Conservation (phyloP, 2,888 invertebrate species). For the Platynereis dumerilii region DNA sequence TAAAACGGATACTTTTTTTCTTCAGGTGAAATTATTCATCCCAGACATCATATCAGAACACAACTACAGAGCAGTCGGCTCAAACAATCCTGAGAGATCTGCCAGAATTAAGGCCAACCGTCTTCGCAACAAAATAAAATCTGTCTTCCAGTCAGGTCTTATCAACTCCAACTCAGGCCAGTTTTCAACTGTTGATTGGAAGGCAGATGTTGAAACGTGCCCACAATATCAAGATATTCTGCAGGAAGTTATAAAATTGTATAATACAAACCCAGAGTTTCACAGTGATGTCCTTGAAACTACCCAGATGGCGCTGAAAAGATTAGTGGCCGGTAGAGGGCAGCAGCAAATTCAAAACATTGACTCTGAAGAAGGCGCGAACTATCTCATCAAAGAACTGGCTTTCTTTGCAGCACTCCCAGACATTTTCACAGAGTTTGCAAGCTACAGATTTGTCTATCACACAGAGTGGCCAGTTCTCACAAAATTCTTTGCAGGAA, state of each 20-base stretch:
- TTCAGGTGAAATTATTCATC: constrained; percentile 13
- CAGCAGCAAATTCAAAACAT: neutral
- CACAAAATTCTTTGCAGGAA: constrained; percentile 3
- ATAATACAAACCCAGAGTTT: neutral
- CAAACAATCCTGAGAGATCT: constrained; percentile 5
- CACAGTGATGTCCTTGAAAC: neutral
- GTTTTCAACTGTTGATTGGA: constrained; percentile 6
- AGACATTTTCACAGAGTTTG: neutral
- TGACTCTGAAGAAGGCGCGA: constrained; percentile 6
- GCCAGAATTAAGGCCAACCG: neutral
- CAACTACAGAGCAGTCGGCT: constrained; percentile 6
- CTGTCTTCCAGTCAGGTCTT: neutral
- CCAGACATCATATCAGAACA: constrained; percentile 9
- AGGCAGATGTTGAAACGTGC: constrained; percentile 4
- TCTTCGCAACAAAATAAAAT: constrained; percentile 6
- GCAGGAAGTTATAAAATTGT: neutral
- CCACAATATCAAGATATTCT: neutral
- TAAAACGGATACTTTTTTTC: neutral
- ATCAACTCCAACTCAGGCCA: neutral
- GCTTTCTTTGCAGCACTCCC: constrained; percentile 4
- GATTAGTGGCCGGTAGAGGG: neutral
- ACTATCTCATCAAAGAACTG: constrained; percentile 11
- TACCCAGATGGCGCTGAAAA: neutral
- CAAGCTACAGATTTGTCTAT: constrained; percentile 4
- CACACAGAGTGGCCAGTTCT: constrained; percentile 13